Conservation (phyloP, 2,888 invertebrate genomes). For the Polydrusus tereticollis region DNA sequence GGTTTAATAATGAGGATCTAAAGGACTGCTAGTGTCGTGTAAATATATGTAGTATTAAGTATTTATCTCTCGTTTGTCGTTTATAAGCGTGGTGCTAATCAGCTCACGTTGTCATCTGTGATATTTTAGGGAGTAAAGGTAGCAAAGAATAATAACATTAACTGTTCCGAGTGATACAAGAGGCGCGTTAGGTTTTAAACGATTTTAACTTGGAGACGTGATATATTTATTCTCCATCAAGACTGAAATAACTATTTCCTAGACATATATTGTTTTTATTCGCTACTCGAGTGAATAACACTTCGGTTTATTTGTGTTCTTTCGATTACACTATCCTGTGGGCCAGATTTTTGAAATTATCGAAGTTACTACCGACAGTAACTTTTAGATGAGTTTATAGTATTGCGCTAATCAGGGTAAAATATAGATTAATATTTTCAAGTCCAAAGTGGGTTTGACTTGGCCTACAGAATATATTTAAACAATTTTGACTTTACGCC, state of each 20-base stretch:
- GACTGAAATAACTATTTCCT: constrained; percentile 68
- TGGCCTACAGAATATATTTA: constrained; percentile 39
- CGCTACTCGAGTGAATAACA: constrained; percentile 8
- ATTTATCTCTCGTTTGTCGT: constrained; percentile 64
- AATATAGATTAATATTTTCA: constrained; percentile 18
- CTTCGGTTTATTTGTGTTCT: constrained; percentile 8
- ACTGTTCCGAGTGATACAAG: constrained; percentile 64
- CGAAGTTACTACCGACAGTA: constrained; percentile 17
- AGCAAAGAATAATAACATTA: constrained; percentile 67
- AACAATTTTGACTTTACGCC: neutral
- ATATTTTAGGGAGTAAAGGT: constrained; percentile 66
- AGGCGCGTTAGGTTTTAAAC: constrained; percentile 62
- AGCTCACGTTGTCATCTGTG: constrained; percentile 65
- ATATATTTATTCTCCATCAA: constrained; percentile 68
- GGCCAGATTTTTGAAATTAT: constrained; percentile 27
- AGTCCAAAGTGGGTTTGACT: constrained; percentile 21
- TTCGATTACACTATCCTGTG: constrained; percentile 8
- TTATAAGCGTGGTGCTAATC: constrained; percentile 57
- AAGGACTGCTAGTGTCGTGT: constrained; percentile 64
- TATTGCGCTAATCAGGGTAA: constrained; percentile 36
- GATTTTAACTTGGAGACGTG: constrained; percentile 64
- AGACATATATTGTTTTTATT: constrained; percentile 47
- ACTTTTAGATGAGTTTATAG: neutral
- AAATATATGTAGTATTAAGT: constrained; percentile 63
- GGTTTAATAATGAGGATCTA: constrained; percentile 57